Percentiles rank a stretch among this genome's conserved stretches.
Conservation (phyloP, 2,797 vertebrate genomes). For the Crocodylus rhombifer region DNA sequence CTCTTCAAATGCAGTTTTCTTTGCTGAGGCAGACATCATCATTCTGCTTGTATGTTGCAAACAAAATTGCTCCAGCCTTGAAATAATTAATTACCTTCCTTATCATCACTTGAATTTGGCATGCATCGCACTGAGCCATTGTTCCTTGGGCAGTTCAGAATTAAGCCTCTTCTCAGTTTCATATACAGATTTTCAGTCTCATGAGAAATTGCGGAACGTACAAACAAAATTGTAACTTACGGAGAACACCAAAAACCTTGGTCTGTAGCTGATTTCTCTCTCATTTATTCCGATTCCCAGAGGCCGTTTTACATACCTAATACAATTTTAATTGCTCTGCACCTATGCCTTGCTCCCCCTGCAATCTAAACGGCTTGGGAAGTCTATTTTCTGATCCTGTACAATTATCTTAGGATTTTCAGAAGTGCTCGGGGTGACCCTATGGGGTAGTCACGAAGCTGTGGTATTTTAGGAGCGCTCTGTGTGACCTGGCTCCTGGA, state of each 20-base stretch:
- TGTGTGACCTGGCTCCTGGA: neutral
- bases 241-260: neutral
- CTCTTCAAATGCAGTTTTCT: slow-evolving; percentile 42
- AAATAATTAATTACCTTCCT: slow-evolving; percentile 65
- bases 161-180: neutral
- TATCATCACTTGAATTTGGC: slow-evolving; percentile 34
- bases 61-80: slow-evolving; percentile 53
- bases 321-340: neutral
- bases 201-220: neutral
- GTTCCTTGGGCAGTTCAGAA: neutral
- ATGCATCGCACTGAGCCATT: neutral
- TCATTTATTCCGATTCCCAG: neutral
- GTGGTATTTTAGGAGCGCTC: neutral
- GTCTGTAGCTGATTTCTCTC: neutral
- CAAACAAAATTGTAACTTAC: neutral
- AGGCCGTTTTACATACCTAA: neutral
- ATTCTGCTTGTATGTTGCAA: slow-evolving; percentile 68
- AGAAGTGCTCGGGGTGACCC: neutral
- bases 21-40: slow-evolving; percentile 10
- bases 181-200: neutral
- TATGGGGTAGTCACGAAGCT: neutral
- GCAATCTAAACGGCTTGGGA: neutral
- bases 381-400: neutral
- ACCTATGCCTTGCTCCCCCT: neutral
- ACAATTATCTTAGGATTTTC: neutral